Evolutionary conservation across 2,113 vertebrate genomes (phyloP).

Genomic region (Amia ocellicauda): DNA sequence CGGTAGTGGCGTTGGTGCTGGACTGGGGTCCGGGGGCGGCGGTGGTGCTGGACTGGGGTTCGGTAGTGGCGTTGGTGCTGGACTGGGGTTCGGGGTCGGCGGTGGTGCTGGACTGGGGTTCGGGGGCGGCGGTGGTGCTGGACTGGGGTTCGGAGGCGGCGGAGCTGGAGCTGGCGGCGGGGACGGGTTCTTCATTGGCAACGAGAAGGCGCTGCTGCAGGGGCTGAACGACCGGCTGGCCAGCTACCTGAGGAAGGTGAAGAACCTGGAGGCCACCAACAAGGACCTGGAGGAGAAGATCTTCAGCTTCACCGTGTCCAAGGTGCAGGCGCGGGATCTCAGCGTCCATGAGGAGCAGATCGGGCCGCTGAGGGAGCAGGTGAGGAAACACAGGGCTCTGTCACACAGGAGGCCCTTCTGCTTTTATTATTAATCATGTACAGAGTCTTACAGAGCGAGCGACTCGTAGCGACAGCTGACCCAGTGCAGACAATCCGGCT

Average conservation of each 20-base stretch:
- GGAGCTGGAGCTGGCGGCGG: background rate
- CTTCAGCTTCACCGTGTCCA: constrained; percentile 1
- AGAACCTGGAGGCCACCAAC: constrained; percentile 33
- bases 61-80: background rate
- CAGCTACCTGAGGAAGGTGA: constrained; percentile 34
- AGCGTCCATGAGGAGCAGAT: constrained; percentile 20
- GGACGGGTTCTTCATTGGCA: background rate
- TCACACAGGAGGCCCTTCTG: too few relatives aligned
- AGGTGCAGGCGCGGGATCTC: constrained; percentile 20
- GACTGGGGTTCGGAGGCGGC: background rate
- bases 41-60: background rate
- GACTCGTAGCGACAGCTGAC: too few relatives aligned
- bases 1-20: background rate
- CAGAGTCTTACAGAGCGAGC: too few relatives aligned
- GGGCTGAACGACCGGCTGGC: constrained; percentile 39
- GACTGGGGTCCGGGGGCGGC: background rate
- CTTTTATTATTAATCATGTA: too few relatives aligned
- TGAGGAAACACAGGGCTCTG: too few relatives aligned
- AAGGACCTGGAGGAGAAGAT: constrained; percentile 32
- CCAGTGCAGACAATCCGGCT: too few relatives aligned
- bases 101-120: background rate
- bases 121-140: background rate
- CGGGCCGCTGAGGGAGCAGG: constrained; percentile 27
- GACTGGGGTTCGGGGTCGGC: background rate
- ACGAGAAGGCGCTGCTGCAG: constrained; percentile 33